Evolutionary conservation across 2,113 vertebrate species (phyloP).

Genomic region (Rhinogobius similis): DNA sequence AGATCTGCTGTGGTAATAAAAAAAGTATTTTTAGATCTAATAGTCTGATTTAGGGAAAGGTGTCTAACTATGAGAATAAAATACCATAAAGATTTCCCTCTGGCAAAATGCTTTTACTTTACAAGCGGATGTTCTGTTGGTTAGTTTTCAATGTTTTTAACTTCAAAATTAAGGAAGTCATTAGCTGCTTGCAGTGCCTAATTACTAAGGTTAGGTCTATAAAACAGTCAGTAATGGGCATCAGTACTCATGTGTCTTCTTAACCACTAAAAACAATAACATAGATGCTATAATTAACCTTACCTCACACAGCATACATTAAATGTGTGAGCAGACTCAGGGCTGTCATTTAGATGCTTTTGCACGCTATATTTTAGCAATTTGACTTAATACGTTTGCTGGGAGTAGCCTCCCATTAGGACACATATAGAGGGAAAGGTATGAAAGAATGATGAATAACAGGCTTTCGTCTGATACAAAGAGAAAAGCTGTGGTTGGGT

Average conservation of each 20-base stretch:
- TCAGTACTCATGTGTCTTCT: slow-evolving; percentile 23
- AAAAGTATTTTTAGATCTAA: slow-evolving; percentile 13
- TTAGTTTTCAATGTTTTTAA: slow-evolving; percentile 45
- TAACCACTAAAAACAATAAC: slow-evolving; percentile 27
- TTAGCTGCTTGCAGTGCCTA: slow-evolving; percentile 58
- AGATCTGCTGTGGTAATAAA: slow-evolving; percentile 15
- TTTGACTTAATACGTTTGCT: slow-evolving; percentile 37
- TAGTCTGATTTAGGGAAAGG: neutral
- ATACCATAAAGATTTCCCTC: slow-evolving; percentile 26
- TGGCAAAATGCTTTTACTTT: slow-evolving; percentile 40
- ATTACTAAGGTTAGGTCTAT: slow-evolving; percentile 53
- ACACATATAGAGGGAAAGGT: slow-evolving; percentile 16
- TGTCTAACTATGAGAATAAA: neutral
- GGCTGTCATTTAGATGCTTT: slow-evolving; percentile 27
- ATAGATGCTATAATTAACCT: slow-evolving; percentile 55
- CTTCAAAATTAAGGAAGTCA: slow-evolving; percentile 72
- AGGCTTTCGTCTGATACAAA: neutral
- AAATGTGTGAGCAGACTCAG: slow-evolving; percentile 42
- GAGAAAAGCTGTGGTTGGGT: neutral
- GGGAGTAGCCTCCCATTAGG: slow-evolving; percentile 21
- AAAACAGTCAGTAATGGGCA: slow-evolving; percentile 58
- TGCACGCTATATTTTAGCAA: slow-evolving; percentile 29
- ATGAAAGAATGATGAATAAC: neutral
- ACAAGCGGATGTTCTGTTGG: slow-evolving; percentile 51
- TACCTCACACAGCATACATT: slow-evolving; percentile 56